A percentile compares a stretch with the other conserved stretches of the same genome.
Conservation (phyloP, 2,797 vertebrate genomes). For the Acanthornis magna region DNA sequence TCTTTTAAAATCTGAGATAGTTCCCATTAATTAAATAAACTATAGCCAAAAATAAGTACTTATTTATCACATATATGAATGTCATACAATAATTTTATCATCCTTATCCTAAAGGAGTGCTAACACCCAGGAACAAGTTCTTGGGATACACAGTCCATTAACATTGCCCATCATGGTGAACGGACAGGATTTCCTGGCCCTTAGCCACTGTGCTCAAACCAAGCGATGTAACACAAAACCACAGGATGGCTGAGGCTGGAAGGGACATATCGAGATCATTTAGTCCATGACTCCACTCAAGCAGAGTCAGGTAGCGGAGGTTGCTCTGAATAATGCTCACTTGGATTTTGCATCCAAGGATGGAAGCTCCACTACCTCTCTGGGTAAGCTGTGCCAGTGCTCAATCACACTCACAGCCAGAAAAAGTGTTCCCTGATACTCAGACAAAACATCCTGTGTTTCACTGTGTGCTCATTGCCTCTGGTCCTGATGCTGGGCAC, state of each 20-base stretch:
- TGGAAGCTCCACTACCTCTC: background rate
- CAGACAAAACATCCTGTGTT: background rate
- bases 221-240: background rate
- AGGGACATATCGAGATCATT: background rate
- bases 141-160: background rate
- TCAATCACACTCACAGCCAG: background rate
- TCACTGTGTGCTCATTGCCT: background rate
- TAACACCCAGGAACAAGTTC: background rate
- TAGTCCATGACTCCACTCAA: background rate
- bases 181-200: background rate
- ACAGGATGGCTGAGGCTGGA: background rate
- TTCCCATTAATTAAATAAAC: background rate
- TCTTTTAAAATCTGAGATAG: background rate
- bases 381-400: background rate
- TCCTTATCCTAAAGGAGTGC: background rate
- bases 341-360: background rate
- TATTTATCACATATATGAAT: background rate
- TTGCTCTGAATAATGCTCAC: background rate
- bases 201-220: background rate
- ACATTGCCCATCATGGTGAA: background rate
- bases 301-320: background rate
- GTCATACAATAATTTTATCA: background rate
- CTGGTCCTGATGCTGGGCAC: background rate
- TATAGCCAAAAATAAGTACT: background rate
- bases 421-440: background rate